Conservation (phyloP, 2,797 vertebrate species). For the Lepidocolaptes lacrymiger region DNA sequence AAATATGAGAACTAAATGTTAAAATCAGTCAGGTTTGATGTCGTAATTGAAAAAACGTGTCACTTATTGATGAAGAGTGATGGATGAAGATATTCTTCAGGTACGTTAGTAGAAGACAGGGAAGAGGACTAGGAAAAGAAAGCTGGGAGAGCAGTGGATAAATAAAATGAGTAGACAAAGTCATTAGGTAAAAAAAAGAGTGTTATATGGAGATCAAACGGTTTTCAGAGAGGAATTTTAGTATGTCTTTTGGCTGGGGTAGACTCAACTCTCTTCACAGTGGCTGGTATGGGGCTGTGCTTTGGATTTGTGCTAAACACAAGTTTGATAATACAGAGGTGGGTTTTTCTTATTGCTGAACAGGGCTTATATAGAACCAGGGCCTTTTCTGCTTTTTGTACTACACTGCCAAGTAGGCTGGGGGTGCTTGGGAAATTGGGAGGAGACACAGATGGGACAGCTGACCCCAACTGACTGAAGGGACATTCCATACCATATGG, state of each 20-base stretch:
- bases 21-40: not conserved
- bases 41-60: not conserved
- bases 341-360: not conserved
- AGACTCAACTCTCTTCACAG: not conserved
- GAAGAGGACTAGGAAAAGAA: not conserved
- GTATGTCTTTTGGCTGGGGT: not conserved
- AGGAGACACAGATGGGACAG: not conserved
- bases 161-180: not conserved
- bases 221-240: not conserved
- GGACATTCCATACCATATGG: not conserved
- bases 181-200: not conserved
- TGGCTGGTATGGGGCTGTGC: not conserved
- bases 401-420: not conserved
- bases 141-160: not conserved
- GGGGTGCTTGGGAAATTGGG: not conserved
- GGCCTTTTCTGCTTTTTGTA: not conserved
- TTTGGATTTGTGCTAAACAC: not conserved
- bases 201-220: not conserved
- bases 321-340: not conserved
- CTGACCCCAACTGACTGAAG: not conserved
- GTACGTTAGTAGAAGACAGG: not conserved
- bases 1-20: not conserved
- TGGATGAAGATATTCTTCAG: not conserved
- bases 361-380: not conserved
- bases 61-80: not conserved